Conservation (phyloP, 2,113 vertebrate species). For the Pachycephala philippinensis region DNA sequence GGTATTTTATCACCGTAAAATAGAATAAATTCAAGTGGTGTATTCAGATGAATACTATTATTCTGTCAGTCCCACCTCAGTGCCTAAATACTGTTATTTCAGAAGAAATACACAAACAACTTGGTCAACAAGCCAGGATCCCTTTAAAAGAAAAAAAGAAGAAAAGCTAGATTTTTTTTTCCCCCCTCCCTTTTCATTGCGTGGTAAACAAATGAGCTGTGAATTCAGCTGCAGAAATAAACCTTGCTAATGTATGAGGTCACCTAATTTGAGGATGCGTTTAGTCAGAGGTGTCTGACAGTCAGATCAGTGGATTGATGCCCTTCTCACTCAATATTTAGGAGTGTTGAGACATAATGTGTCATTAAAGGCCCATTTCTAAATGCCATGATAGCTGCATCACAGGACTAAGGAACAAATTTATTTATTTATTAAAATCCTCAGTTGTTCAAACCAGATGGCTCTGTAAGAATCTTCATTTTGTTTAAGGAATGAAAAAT, state of each 20-base stretch:
- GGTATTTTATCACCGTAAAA: neutral
- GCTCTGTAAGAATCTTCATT: neutral
- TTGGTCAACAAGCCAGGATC: neutral
- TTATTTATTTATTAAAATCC: neutral
- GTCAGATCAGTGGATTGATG: neutral
- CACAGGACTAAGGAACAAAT: neutral
- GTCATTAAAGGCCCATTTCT: neutral
- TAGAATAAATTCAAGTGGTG: neutral
- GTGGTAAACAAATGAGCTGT: neutral
- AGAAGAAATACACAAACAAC: neutral
- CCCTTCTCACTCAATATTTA: neutral
- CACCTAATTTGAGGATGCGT: neutral
- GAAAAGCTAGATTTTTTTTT: neutral
- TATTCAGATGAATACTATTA: neutral
- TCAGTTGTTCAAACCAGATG: neutral
- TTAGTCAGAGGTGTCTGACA: neutral
- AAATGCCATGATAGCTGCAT: neutral
- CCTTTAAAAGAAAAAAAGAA: neutral
- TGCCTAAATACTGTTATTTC: neutral
- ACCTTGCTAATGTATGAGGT: neutral
- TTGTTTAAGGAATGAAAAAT: neutral
- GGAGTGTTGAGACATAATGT: neutral
- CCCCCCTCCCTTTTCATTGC: neutral
- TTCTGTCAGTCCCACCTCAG: neutral
- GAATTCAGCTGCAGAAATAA: neutral